phyloP scores from a whole-genome alignment of 2,113 vertebrate genomes.

The Salvelinus namaycush region DNA sequence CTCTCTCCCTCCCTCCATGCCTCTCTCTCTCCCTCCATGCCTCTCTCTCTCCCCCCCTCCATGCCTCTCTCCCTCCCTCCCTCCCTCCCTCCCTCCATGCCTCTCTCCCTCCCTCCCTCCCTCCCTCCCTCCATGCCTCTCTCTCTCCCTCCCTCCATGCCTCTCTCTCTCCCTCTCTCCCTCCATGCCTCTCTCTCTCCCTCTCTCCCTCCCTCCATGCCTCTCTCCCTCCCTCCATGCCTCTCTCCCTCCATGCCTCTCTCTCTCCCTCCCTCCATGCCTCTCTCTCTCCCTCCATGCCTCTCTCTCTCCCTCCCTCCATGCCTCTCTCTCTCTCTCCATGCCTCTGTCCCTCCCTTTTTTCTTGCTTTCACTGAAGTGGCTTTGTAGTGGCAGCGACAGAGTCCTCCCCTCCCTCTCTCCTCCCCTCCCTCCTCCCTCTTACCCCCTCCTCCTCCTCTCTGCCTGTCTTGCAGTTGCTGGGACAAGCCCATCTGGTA shows the following conservation, averaged over 20 bases:
- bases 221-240: rapidly evolving
- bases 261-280: too few relatives aligned
- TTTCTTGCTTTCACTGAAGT: constrained; percentile 8
- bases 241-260: too few relatives aligned
- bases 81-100: background rate
- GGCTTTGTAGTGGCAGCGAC: constrained; percentile 10
- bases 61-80: background rate
- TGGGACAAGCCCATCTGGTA: constrained; percentile 15
- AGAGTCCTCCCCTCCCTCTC: background rate
- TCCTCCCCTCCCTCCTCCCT: background rate
- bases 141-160: too few relatives aligned
- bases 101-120: background rate
- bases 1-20: background rate
- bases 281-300: too few relatives aligned
- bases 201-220: rapidly evolving
- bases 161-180: too few relatives aligned
- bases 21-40: background rate
- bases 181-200: too few relatives aligned
- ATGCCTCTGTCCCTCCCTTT: background rate
- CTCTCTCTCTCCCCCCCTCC: background rate
- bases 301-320: too few relatives aligned
- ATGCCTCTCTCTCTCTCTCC: too few relatives aligned
- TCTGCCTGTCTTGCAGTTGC: background rate
- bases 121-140: background rate
- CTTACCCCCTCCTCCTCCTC: background rate